Conservation (phyloP, 2,113 vertebrate species). For the Elephas maximus region DNA sequence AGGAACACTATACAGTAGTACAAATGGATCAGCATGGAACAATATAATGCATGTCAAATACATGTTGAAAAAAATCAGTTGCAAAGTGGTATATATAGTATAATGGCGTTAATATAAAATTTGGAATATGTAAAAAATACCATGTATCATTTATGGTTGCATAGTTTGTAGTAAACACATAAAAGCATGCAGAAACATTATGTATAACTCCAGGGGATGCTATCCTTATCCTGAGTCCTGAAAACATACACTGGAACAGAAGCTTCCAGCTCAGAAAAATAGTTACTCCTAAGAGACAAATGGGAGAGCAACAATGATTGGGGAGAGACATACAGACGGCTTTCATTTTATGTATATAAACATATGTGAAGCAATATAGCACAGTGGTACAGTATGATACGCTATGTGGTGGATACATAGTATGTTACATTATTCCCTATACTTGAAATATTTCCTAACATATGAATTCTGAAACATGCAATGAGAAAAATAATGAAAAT, state of each 20-base stretch:
- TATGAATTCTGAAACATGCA: neutral
- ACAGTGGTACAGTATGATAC: neutral
- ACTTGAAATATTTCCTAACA: neutral
- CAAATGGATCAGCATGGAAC: neutral
- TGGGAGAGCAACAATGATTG: neutral
- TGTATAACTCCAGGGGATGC: neutral
- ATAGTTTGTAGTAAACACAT: neutral
- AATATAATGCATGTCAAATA: neutral
- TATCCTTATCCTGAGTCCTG: neutral
- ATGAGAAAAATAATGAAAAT: neutral
- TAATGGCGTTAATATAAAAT: neutral
- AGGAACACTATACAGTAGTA: neutral
- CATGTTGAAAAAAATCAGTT: constrained; percentile 9
- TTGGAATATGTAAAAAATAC: neutral
- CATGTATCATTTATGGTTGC: neutral
- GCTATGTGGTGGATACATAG: neutral
- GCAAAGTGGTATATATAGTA: neutral
- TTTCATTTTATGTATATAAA: neutral
- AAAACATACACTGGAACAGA: neutral
- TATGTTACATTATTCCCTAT: neutral
- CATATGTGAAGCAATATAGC: neutral
- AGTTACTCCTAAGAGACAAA: constrained; percentile 11
- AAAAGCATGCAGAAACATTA: neutral
- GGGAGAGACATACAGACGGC: neutral
- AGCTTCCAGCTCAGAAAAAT: constrained; percentile 15